These are phyloP conservation scores for Orthosia gothica DNA, from an alignment of 2,888 invertebrate species.

Conservation along the genomic window DNA sequence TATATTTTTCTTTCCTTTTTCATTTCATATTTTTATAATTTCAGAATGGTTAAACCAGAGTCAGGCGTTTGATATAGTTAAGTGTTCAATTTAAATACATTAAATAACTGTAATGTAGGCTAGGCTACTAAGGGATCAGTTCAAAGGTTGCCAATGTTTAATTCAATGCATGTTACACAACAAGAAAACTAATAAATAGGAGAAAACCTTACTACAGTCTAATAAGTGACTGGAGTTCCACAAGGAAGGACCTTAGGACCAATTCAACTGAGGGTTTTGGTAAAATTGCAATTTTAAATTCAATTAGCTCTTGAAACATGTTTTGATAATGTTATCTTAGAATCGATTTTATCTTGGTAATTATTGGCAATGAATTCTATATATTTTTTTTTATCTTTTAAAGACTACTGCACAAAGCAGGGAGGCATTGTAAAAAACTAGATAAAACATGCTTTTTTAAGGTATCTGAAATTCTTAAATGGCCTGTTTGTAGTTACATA, in stretches of 20 bases:
- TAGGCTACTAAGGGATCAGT: conserved; percentile 15
- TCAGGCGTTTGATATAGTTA: conserved; percentile 13
- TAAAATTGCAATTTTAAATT: conserved; percentile 1
- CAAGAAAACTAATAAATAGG: neutral
- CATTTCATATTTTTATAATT: conserved; percentile 36
- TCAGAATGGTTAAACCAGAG: conserved; percentile 16
- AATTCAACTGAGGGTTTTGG: neutral
- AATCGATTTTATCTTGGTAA: conserved; percentile 15
- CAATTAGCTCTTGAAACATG: neutral
- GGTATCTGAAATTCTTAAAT: neutral
- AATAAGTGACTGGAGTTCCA: conserved; percentile 18
- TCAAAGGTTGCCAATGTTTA: conserved; percentile 17
- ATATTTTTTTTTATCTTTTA: conserved; percentile 6
- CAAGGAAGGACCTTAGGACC: conserved; percentile 25
- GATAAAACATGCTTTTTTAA: neutral
- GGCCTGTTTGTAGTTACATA: too few species aligned
- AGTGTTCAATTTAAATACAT: conserved; percentile 33
- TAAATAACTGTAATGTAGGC: conserved; percentile 18
- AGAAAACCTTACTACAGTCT: conserved; percentile 5
- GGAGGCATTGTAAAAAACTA: neutral
- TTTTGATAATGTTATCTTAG: neutral
- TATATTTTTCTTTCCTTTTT: too few species aligned
- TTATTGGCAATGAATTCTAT: conserved; percentile 21
- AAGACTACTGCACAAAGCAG: neutral
- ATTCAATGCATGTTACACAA: conserved; percentile 20